Base-by-base conservation (phyloP, 2,888 invertebrate species). In the Oscheius sp. region DNA sequence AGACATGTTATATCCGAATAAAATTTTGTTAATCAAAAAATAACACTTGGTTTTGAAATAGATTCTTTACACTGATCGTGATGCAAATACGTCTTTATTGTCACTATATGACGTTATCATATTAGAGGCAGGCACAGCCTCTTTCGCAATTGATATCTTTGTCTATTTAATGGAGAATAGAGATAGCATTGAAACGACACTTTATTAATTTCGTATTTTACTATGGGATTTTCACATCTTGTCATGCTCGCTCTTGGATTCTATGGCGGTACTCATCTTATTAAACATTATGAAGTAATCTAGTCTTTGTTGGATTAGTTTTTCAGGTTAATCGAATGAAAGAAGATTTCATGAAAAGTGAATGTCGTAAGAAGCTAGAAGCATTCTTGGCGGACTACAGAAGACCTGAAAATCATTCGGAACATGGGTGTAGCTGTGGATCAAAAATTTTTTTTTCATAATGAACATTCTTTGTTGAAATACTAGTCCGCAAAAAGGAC, bases 211-310 rank as follows among this genome's bases (percentile, higher is more conserved):
- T n/a, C n/a, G n/a, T n/a, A n/a, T n/a, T n/a, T n/a, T n/a, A n/a
- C n/a, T 24, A 47, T 47, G 47, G 47, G 47, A 5, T 47, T 59
- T 26, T 59, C 59, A 8, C 59, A 59, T n/a, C 26, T 59, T 14
- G 28, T 59, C 3, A n/a, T 24, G 12, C n/a, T 59, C 2, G 59
- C 59, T 44, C 9, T 59, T 41, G 59, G 59, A 8, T 59, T 59
- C 44, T 59, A 59, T 20, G 59, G 59, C 14, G 59, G 59, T 12
- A 44, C 59, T 24, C 59, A 59, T 22, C 26, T 59, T 41, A 28
- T 44, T 14, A 59, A 44, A 30, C 17, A 59, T 44, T 59, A 59
- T 30, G 59, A 59, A 44, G 59, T 44, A 24, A 3, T 6, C 9
- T 32, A 2, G 0, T 33, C 28, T 59, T 44, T 4, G 28, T 44